Percentiles rank a stretch among this genome's conserved stretches.
phyloP scores from a whole-genome alignment of 2,797 vertebrate genomes.

The Eutrigla gurnardus region DNA sequence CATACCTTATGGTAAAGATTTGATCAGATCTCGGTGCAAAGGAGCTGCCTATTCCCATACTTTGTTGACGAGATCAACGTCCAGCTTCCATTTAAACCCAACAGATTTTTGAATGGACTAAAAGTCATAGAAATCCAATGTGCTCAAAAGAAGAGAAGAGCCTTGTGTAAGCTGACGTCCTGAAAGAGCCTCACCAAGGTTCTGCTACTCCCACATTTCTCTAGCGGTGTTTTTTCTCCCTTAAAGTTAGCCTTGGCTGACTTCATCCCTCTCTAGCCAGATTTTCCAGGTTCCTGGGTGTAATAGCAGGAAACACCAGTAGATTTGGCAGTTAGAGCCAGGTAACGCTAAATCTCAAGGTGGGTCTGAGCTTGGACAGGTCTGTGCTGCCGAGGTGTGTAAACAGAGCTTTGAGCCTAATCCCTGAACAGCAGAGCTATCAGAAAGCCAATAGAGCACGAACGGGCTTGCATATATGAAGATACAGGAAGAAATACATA shows the following conservation, averaged over 20 bases:
- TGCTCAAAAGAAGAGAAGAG: conserved; percentile 40
- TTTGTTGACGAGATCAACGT: conserved; percentile 62
- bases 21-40: conserved; percentile 90
- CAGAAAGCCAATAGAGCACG: conserved; percentile 49
- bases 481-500: background rate
- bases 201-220: conserved; percentile 23
- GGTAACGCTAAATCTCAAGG: conserved; percentile 64
- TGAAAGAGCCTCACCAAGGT: conserved; percentile 36
- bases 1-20: conserved; percentile 90
- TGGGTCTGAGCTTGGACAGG: conserved; percentile 50
- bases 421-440: conserved; percentile 73
- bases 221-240: background rate
- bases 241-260: conserved; percentile 26
- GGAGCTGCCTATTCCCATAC: conserved; percentile 91
- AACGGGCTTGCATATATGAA: background rate
- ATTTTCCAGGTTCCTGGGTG: conserved; percentile 33
- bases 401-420: conserved; percentile 73
- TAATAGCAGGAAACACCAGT: conserved; percentile 19
- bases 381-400: conserved; percentile 53
- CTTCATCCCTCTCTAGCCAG: conserved; percentile 11
- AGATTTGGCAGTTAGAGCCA: conserved; percentile 45
- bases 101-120: conserved; percentile 25
- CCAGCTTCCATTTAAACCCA: conserved; percentile 61
- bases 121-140: conserved; percentile 51
- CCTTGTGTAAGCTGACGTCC: conserved; percentile 25